Conservation (phyloP, 2,888 invertebrate species). For the Eristalinus sepulchralis region DNA sequence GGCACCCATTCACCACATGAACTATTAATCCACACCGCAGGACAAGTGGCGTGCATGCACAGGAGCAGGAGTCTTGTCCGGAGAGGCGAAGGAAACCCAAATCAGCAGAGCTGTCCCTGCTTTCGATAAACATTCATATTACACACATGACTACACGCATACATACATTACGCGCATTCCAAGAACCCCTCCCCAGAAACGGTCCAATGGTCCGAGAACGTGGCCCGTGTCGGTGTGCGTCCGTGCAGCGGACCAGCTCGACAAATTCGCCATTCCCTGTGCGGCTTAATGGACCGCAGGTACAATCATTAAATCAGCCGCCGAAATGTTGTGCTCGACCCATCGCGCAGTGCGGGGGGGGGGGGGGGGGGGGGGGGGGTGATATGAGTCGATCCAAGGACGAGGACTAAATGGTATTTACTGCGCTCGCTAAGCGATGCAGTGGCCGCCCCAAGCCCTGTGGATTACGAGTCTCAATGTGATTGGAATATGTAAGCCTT, state of each 20-base stretch:
- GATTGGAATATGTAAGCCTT: slow-evolving; percentile 1
- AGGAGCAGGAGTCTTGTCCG: not conserved
- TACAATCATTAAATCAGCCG: slow-evolving; percentile 64
- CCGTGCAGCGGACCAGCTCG: slow-evolving; percentile 47
- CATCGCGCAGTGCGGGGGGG: not conserved
- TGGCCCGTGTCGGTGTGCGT: not conserved
- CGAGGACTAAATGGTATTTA: slow-evolving; percentile 34
- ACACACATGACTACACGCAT: slow-evolving; percentile 60
- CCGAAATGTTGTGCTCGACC: slow-evolving; percentile 38
- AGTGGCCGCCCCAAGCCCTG: slow-evolving; percentile 19
- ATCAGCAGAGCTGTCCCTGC: slow-evolving; percentile 32
- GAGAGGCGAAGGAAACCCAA: not conserved
- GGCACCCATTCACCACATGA: slow-evolving; percentile 64
- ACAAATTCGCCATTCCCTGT: slow-evolving; percentile 37
- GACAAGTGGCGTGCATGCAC: slow-evolving; percentile 40
- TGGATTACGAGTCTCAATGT: slow-evolving; percentile 26
- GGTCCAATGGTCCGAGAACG: not conserved
- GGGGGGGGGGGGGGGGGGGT: not conserved
- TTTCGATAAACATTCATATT: slow-evolving; percentile 63
- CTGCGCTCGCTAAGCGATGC: slow-evolving; percentile 18
- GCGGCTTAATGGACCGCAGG: slow-evolving; percentile 55
- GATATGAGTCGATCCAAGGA: not conserved
- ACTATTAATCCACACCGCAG: slow-evolving; percentile 71
- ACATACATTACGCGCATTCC: slow-evolving; percentile 28
- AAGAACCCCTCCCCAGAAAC: slow-evolving; percentile 4